Percentiles rank a stretch among this genome's conserved stretches.
These are phyloP conservation scores for Ptiloglossa arizonensis DNA, from an alignment of 1,140 invertebrate species.

Conservation along the genomic window DNA sequence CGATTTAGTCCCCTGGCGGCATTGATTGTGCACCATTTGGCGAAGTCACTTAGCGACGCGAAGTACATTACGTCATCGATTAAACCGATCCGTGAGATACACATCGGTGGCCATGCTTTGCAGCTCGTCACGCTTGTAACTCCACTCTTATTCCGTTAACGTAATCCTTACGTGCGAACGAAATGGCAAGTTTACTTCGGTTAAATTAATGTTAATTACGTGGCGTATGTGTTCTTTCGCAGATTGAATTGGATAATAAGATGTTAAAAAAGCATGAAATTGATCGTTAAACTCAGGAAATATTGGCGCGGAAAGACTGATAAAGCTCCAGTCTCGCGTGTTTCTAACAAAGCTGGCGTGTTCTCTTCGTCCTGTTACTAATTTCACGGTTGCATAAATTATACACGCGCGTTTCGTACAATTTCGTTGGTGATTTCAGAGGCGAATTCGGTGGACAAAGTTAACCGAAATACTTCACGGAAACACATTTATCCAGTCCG, in stretches of 20 bases:
- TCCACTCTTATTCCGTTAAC: constrained; percentile 13
- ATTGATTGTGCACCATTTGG: constrained; percentile 17
- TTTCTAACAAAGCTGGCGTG: no score
- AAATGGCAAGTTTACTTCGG: not conserved
- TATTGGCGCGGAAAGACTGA: no score
- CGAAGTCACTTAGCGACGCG: constrained; percentile 36
- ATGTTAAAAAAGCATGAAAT: not conserved
- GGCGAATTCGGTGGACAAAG: no score
- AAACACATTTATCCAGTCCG: no score
- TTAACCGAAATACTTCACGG: no score
- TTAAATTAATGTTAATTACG: not conserved
- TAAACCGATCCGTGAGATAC: constrained; percentile 32
- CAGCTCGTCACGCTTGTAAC: constrained; percentile 36
- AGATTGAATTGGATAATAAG: not conserved
- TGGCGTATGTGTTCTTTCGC: not conserved
- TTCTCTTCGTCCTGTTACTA: no score
- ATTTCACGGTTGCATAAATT: no score
- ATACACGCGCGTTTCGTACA: not conserved
- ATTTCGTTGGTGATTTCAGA: no score
- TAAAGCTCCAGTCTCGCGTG: no score
- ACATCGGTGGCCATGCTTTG: constrained; percentile 26
- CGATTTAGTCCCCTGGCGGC: not conserved
- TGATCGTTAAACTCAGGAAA: not conserved
- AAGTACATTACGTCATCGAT: constrained; percentile 26
- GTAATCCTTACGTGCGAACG: constrained; percentile 30